Evolutionary conservation across 2,113 vertebrate species (phyloP), one percentile per base, ranked within the genome.

Genomic region (Osmerus eperlanus): DNA sequence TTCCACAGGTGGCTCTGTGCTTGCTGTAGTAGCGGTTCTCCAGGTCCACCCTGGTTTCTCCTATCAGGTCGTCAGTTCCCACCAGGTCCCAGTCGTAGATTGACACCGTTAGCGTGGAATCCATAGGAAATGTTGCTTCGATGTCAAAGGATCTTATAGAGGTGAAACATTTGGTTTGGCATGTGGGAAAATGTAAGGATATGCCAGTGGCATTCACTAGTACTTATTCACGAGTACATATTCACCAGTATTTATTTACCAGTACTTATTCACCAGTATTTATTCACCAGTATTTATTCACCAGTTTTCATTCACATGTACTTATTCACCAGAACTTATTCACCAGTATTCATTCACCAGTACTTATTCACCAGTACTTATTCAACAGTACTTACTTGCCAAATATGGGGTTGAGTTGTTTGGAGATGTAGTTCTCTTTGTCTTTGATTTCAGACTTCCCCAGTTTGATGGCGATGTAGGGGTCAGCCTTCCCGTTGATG

Each of bases 21-120:
- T 97, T 99, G 94, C 96, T 99, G 91, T 98, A 99, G 89, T 94
- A 98, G n/a, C 97, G 96, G 78, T 99, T 99, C 90, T 99, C 97
- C 89, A 99, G 84, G 83, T 99, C 97, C 0, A 99, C 95, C 89
- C 95, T 98, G 66, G 97, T 98, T 81, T 99, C 97, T 14, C 97
- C 97, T 0, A 99, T 99, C 82, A 99, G 93, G 81, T 99, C 97
- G 0, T 99, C 97, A 0, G 96, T 96, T 75, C 97, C 97, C 6
- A 99, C 97, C 86, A 99, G 68, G 74, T 99, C 97, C 97, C 97
- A 99, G 91, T 99, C 97, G 0, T 96, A 98, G 74, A 99, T 90
- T 0, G 97, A 94, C 77, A 99, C 96, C 0, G 95, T 96, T 59
- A 99, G 87, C 94, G 98, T 95, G 83, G 97, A 98, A 77, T 99